These are phyloP conservation scores for Caradrina kadenii DNA, from an alignment of 2,888 invertebrate genomes.

Conservation along the genomic window DNA sequence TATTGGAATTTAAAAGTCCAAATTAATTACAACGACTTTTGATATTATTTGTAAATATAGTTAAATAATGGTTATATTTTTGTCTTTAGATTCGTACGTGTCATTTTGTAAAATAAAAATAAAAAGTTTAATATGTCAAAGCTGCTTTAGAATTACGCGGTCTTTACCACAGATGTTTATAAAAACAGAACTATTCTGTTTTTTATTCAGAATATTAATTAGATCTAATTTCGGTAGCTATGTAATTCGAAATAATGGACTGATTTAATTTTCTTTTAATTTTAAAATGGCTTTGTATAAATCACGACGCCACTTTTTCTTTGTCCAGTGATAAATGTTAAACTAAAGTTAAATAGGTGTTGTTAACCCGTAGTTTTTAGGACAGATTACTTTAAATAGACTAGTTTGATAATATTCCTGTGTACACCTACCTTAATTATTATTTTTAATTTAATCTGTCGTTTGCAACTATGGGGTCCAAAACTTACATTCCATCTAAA, in stretches of 20 bases:
- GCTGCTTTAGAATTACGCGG: conserved; percentile 25
- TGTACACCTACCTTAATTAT: neutral
- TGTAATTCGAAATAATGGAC: conserved; percentile 24
- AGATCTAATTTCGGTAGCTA: conserved; percentile 14
- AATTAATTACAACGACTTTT: conserved; percentile 74
- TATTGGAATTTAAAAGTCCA: conserved; percentile 67
- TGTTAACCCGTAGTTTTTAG: conserved; percentile 43
- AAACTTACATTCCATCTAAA: conserved; percentile 33
- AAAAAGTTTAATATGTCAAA: conserved; percentile 50
- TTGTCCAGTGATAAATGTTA: conserved; percentile 29
- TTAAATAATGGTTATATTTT: conserved; percentile 62
- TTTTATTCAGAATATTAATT: conserved; percentile 22
- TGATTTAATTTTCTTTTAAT: conserved; percentile 23
- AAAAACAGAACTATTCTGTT: conserved; percentile 17
- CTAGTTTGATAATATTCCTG: conserved; percentile 18
- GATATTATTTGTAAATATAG: conserved; percentile 64
- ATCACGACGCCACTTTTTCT: neutral
- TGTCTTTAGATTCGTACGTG: conserved; percentile 62
- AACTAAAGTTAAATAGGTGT: conserved; percentile 35
- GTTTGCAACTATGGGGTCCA: conserved; percentile 44
- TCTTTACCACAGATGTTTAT: conserved; percentile 6
- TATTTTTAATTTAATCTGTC: conserved; percentile 56
- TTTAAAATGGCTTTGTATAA: neutral
- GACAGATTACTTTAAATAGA: conserved; percentile 57
- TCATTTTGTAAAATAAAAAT: conserved; percentile 62